phyloP scores from a whole-genome alignment of 92 coral and sea anemone species.

The Parazoanthus atlanticus region DNA sequence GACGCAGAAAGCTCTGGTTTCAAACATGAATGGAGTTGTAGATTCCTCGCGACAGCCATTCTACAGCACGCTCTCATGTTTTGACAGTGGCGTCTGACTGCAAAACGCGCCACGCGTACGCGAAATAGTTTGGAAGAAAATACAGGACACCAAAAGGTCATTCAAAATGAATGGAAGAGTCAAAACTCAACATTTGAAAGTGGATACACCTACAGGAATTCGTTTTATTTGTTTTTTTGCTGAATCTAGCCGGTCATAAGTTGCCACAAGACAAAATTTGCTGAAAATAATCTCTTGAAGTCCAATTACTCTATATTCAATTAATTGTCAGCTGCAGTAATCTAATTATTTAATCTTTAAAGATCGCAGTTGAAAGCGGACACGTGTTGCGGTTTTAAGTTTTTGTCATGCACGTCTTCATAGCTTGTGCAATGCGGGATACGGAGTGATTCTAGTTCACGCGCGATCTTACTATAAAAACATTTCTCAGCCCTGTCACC shows the following conservation, averaged over 20 bases:
- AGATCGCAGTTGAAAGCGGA: conserved; percentile 26
- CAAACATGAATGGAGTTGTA: conserved; percentile 35
- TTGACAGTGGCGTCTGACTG: not conserved
- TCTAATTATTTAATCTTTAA: conserved; percentile 20
- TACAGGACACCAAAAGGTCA: not conserved
- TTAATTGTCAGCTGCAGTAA: conserved; percentile 6
- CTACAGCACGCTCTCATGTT: not conserved
- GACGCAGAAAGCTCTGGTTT: conserved; percentile 35
- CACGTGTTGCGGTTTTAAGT: conserved; percentile 47
- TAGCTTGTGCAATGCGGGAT: not conserved
- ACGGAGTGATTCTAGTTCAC: not conserved
- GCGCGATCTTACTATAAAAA: not conserved
- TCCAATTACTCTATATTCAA: conserved; percentile 9
- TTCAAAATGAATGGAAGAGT: not conserved
- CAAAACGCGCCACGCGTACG: conserved; percentile 22
- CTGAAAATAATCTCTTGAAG: conserved; percentile 16
- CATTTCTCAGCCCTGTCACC: not conserved
- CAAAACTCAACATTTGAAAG: not conserved
- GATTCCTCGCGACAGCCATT: conserved; percentile 1
- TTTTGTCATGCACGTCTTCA: not conserved
- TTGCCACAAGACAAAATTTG: not conserved
- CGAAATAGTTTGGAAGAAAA: not conserved
- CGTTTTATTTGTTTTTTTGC: not conserved
- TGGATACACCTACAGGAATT: not conserved
- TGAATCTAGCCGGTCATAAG: conserved; percentile 3